Conservation (phyloP, 1,140 invertebrate genomes). For the Leptoteleia sp. region DNA sequence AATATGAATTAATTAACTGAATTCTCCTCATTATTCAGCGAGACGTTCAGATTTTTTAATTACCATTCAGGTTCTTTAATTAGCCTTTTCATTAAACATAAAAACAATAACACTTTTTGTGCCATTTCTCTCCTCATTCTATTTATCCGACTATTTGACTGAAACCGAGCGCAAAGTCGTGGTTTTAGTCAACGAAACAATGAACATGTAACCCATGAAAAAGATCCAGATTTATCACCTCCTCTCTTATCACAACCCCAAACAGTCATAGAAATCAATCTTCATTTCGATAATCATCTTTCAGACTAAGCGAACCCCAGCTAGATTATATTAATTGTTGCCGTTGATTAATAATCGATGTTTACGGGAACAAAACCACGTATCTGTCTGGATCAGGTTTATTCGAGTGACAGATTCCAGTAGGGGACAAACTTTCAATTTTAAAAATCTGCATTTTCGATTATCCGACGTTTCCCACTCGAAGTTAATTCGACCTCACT, state of each 20-base stretch:
- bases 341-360: conserved; percentile 32
- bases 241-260: not conserved
- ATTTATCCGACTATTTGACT: no score
- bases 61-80: no score
- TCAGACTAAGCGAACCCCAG: conserved; percentile 7
- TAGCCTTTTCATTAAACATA: no score
- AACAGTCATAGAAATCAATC: conserved; percentile 25
- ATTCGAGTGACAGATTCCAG: conserved; percentile 8
- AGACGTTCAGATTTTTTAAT: no score
- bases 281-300: conserved; percentile 43
- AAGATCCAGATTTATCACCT: conserved; percentile 20
- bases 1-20: no score
- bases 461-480: conserved; percentile 2
- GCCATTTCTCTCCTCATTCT: no score
- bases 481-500: conserved; percentile 32
- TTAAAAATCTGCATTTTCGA: conserved; percentile 21
- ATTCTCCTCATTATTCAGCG: no score
- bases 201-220: conserved; percentile 7
- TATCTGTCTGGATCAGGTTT: conserved; percentile 29
- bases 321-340: conserved; percentile 35
- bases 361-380: conserved; percentile 34
- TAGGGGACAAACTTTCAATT: conserved; percentile 17
- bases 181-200: conserved; percentile 26
- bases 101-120: no score
- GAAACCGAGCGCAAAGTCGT: no score